A percentile compares a stretch with the other conserved stretches of the same genome.
phyloP scores from a whole-genome alignment of 1,140 invertebrate species.

The Achatina immaculata region DNA sequence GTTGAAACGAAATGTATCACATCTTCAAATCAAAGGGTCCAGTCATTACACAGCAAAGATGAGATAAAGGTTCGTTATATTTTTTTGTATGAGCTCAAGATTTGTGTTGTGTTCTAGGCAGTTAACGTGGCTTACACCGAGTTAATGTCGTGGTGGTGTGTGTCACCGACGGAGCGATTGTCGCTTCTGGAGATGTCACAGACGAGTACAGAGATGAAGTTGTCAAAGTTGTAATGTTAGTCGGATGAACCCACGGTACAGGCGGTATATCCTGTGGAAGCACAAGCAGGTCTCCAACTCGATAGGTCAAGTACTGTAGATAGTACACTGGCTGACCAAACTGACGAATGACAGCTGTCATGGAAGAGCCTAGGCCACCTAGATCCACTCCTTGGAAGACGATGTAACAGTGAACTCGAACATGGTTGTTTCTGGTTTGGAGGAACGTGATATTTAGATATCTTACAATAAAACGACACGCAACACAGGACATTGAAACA shows the following conservation, averaged over 20 bases:
- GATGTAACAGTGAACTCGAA: constrained; percentile 25
- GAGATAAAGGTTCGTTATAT: no score
- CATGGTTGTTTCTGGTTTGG: constrained; percentile 15
- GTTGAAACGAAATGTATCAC: no score
- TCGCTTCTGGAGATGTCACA: background rate
- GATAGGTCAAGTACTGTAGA: constrained; percentile 2
- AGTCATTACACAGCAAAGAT: no score
- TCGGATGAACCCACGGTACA: background rate
- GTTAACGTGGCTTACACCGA: constrained; percentile 9
- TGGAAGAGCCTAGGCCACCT: background rate
- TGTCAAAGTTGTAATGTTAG: constrained; percentile 19
- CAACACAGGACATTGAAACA: no score
- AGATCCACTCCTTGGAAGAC: constrained; percentile 13
- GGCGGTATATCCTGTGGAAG: background rate
- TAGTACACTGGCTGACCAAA: constrained; percentile 5
- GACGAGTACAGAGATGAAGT: background rate
- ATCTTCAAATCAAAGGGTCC: no score
- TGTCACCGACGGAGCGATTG: background rate
- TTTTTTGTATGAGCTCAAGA: no score
- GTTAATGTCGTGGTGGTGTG: background rate
- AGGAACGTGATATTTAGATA: background rate
- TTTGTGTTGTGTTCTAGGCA: no score
- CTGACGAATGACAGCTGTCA: background rate
- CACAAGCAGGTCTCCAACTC: constrained; percentile 17
- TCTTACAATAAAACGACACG: no score